Base-by-base conservation (phyloP, 1,140 invertebrate species). In the Drosophila tani region DNA sequence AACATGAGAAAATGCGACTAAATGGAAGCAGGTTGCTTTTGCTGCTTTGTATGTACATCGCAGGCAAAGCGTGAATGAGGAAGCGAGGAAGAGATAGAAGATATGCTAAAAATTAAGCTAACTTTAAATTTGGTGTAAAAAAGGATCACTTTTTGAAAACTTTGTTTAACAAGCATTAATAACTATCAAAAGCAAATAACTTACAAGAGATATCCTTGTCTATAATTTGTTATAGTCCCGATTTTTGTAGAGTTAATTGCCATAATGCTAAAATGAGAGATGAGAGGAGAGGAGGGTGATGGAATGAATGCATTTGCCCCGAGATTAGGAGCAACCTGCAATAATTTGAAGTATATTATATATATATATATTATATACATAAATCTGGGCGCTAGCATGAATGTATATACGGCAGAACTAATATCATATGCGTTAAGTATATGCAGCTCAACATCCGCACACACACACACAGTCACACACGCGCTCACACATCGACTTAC, bases 391-490 rank as follows among this genome's bases (percentile, higher is more conserved):
- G 17, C n/a, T 35, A 32, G 19, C 38, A 75, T 27, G 41, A 53
- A 47, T 24, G 41, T 53, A 47, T 24, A 55, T 51, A 47, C 19
- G 46, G 35, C 47, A 55, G 53, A 60, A 77, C 75, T 77, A 77
- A 77, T 77, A 77, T 77, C 75, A 77, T 77, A 77, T 60, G 74
- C 74, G 75, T 77, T 77, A 77, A 77, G 74, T 63, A 79, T 71
- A 64, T 79, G 75, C 55, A 50, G 38, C 67, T 60, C 19, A 63
- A 55, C 53, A 35, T 47, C 46, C 21, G 51, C 29, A 47, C 43
- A 40, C 5, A 24, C 49, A 57, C 53, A 15, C 46, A 32, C 19
- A 49, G 6, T 7, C 19, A 53, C 5, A 46, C 15, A 17, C 21
- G 14, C 70, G 55, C 47, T 41, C 15, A 71, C n/a, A 43, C 24